phyloP scores from a whole-genome alignment of 2,888 invertebrate species.

The Theodoxus fluviatilis region DNA sequence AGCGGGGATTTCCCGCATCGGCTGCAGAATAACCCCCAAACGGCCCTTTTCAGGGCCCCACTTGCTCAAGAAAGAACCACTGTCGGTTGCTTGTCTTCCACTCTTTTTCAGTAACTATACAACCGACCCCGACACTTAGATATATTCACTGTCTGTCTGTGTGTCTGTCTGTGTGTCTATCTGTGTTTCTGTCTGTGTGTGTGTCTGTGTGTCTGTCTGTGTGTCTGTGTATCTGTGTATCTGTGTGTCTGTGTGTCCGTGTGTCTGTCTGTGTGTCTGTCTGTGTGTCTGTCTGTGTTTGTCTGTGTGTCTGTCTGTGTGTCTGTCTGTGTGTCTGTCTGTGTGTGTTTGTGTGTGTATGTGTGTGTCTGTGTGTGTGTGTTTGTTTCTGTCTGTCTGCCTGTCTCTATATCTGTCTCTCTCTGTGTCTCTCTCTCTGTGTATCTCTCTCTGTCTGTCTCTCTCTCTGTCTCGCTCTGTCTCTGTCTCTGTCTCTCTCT shows the following conservation, averaged over 20 bases:
- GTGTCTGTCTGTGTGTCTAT: conserved; percentile 5
- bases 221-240: conserved; percentile 10
- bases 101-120: no score
- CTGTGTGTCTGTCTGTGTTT: conserved; percentile 1
- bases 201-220: conserved; percentile 2
- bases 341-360: background rate
- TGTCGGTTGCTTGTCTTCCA: no score
- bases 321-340: conserved; percentile 17
- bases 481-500: no score
- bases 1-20: no score
- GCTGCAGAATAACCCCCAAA: no score
- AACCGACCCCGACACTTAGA: no score
- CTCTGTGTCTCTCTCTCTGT: conserved; percentile 2
- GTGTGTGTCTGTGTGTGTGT: background rate
- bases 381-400: background rate
- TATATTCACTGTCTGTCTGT: background rate
- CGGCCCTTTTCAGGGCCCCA: no score
- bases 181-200: conserved; percentile 1
- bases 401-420: background rate
- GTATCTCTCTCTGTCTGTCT: conserved; percentile 11
- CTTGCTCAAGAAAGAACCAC: no score
- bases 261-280: conserved; percentile 19
- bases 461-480: no score
- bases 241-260: conserved; percentile 5
- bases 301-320: conserved; percentile 13